These are phyloP conservation scores for Pocillopora damicornis DNA, from an alignment of 64 coral and sea anemone genomes.

Conservation along the genomic window DNA sequence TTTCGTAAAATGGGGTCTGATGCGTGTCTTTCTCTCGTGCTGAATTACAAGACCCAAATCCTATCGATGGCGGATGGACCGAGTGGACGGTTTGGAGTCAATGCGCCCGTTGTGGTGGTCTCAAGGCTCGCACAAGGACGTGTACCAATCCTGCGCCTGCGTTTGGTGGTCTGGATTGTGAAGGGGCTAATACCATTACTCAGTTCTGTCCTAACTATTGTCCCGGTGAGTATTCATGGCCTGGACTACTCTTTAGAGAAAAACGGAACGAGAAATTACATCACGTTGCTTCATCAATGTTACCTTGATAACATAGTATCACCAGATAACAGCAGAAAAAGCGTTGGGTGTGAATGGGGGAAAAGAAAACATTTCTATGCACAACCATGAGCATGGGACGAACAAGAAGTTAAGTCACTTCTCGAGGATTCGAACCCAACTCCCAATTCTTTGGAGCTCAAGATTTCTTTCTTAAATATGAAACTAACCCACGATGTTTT, in stretches of 20 bases:
- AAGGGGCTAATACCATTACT: neutral
- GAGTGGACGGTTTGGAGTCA: slow-evolving; percentile 6
- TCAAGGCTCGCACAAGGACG: neutral
- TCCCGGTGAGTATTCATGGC: neutral
- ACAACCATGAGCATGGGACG: too few species aligned
- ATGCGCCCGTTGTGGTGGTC: neutral
- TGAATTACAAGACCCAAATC: neutral
- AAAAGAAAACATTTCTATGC: neutral
- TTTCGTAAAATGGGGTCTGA: neutral
- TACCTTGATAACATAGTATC: neutral
- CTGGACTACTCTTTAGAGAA: neutral
- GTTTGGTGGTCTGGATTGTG: neutral
- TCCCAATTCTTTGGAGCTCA: neutral
- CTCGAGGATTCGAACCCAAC: too few species aligned
- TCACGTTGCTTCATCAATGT: neutral
- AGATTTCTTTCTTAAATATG: too few species aligned
- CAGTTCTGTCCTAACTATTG: neutral
- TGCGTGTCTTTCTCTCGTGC: neutral
- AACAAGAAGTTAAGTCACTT: too few species aligned
- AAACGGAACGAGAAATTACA: neutral
- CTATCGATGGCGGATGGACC: neutral
- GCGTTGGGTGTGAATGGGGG: neutral
- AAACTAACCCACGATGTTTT: neutral
- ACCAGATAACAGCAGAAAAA: neutral
- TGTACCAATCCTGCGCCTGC: slow-evolving; percentile 22